These are phyloP conservation scores for Drosophila funebris DNA, from an alignment of 1,140 invertebrate species.

Conservation along the genomic window DNA sequence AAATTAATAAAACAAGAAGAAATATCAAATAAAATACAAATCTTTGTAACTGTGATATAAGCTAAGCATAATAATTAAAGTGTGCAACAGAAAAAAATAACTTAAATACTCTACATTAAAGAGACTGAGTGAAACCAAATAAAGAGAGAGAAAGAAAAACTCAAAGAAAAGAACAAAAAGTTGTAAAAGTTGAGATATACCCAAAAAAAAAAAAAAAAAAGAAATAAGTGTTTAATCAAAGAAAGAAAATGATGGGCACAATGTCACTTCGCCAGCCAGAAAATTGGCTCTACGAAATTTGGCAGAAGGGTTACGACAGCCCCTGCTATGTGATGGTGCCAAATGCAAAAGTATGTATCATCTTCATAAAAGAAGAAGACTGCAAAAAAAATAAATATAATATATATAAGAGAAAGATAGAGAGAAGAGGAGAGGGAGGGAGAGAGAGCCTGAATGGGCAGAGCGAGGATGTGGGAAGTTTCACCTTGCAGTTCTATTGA, in stretches of 20 bases:
- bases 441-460: background rate
- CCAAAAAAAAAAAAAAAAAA: constrained; percentile 29
- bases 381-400: constrained; percentile 7
- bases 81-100: constrained; percentile 4
- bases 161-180: constrained; percentile 30
- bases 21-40: background rate
- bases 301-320: constrained; percentile 86
- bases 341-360: constrained; percentile 86
- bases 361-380: constrained; percentile 15
- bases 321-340: constrained; percentile 88
- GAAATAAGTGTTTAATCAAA: constrained; percentile 24
- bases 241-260: constrained; percentile 77
- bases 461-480: background rate
- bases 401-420: constrained; percentile 8
- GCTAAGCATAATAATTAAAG: constrained; percentile 1
- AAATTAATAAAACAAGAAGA: background rate
- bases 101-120: constrained; percentile 6
- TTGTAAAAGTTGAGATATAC: constrained; percentile 17
- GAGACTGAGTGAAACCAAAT: constrained; percentile 10
- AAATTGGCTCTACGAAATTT: constrained; percentile 87
- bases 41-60: constrained; percentile 36
- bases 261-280: constrained; percentile 83
- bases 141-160: constrained; percentile 13
- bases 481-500: constrained; percentile 71
- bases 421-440: background rate